Conservation (phyloP, 2,888 invertebrate genomes). For the Eupithecia abbreviata region DNA sequence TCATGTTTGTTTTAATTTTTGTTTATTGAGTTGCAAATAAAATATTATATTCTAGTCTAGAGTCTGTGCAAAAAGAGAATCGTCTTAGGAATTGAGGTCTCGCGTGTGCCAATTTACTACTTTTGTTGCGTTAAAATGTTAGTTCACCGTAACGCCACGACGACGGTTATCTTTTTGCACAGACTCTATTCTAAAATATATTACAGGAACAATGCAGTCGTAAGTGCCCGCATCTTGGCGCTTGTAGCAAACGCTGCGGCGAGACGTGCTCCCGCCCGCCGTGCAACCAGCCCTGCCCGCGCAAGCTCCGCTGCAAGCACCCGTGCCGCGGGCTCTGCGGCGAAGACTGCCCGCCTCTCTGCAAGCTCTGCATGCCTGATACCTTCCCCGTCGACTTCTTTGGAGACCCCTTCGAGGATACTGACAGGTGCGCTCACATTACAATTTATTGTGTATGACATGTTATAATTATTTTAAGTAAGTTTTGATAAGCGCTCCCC, state of each 20-base stretch:
- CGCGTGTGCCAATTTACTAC: too few species aligned
- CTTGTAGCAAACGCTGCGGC: conserved; percentile 76
- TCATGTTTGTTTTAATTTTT: too few species aligned
- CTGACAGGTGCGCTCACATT: conserved; percentile 68
- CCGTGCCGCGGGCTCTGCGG: conserved; percentile 88
- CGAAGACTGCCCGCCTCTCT: conserved; percentile 86
- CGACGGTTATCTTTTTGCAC: too few species aligned
- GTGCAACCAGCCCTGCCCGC: conserved; percentile 71
- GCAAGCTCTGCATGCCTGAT: conserved; percentile 83
- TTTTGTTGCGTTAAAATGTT: too few species aligned
- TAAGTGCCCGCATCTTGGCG: conserved; percentile 72
- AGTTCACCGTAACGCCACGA: too few species aligned
- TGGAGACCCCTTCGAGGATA: conserved; percentile 71
- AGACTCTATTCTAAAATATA: not conserved
- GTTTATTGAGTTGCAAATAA: too few species aligned
- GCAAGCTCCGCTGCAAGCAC: conserved; percentile 81
- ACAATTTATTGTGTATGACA: too few species aligned
- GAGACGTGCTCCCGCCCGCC: conserved; percentile 73
- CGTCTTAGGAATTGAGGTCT: too few species aligned
- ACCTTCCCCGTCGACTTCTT: conserved; percentile 71
- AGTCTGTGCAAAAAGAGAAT: too few species aligned
- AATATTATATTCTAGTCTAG: too few species aligned
- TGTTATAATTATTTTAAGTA: too few species aligned
- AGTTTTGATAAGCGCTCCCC: too few species aligned
- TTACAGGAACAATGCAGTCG: conserved; percentile 70